phyloP scores from a whole-genome alignment of 2,888 invertebrate species.

The Sarcophaga caerulescens region DNA sequence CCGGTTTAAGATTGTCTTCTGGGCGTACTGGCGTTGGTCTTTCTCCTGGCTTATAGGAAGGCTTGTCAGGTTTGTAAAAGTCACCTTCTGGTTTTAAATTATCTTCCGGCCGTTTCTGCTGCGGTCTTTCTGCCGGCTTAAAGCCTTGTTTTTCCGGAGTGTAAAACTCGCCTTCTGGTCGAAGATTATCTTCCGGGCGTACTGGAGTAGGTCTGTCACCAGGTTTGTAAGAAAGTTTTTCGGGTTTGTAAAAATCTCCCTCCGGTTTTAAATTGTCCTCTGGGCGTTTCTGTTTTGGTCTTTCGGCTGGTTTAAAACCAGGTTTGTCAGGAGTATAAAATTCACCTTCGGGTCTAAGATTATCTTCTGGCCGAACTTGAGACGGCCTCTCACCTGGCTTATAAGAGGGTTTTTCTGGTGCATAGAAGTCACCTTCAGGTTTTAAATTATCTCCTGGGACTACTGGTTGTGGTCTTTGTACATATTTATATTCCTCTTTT shows the following conservation, averaged over 20 bases:
- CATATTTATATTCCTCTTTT: constrained; percentile 81
- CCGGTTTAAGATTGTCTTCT: constrained; percentile 83
- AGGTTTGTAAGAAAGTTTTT: constrained; percentile 75
- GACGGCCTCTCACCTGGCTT: constrained; percentile 83
- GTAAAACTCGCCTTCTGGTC: constrained; percentile 83
- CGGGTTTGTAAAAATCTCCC: constrained; percentile 80
- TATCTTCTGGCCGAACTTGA: constrained; percentile 84
- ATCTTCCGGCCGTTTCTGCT: constrained; percentile 82
- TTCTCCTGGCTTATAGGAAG: constrained; percentile 79
- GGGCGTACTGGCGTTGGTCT: constrained; percentile 82
- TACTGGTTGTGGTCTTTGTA: constrained; percentile 82
- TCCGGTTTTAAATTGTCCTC: constrained; percentile 82
- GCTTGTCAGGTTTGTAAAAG: constrained; percentile 81
- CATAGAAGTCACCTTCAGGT: constrained; percentile 79
- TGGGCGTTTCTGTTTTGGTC: no score
- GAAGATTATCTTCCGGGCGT: constrained; percentile 84
- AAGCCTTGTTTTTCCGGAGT: constrained; percentile 80
- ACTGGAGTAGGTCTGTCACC: constrained; percentile 84
- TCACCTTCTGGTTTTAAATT: constrained; percentile 84
- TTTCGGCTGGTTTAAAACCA: no score
- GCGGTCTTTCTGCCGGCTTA: constrained; percentile 81
- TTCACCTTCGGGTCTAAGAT: constrained; percentile 83
- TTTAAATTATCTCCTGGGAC: constrained; percentile 82
- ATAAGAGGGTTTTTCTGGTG: constrained; percentile 78
- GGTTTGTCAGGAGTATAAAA: no score